Base-by-base conservation (phyloP, 2,888 invertebrate genomes). In the Lycia hirtaria region DNA sequence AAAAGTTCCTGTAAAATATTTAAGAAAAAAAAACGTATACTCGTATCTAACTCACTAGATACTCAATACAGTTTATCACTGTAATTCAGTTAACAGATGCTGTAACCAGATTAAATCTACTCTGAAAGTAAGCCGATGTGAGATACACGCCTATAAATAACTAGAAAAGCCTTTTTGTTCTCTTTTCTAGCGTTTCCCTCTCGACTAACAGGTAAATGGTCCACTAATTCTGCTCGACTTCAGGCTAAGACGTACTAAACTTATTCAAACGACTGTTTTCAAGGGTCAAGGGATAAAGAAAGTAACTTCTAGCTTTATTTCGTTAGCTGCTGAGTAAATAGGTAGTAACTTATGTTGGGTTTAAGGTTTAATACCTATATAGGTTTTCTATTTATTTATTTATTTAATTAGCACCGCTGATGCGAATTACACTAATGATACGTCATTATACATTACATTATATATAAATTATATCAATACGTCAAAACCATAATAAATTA, bases 251-350 rank as follows among this genome's bases (percentile, higher is more conserved):
- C 43, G 53, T 38, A 50, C 53, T 62, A 56, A 62, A 64, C 50
- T 60, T 60, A 62, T 64, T 64, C 56, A 49, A 66, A 59, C 60
- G 56, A 41, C 59, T 60, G 62, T 66, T 64, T 66, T 58, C 58
- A 58, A 66, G 62, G 60, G 64, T 60, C 57, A 63, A 53, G 50
- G 49, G 59, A 59, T 57, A 50, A 62, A 56, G 60, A 50, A 56
- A 45, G 33, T 60, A 60, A 63, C 60, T 63, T 55, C 52, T 26
- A 24, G 50, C 54, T 62, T 59, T 50, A 65, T 56, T 35, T 15
- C 12, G 43, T 56, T 59, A 30, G 38, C 26, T 26, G 9, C 26
- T 55, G 12, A 62, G 14, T 57, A 43, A 55, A 50, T 44, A 45
- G 33, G 14, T 19, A 10, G 26, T n/a, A 20, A 43, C 2, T 0